Evolutionary conservation across 2,888 invertebrate species (phyloP).

Genomic region (Amphimallon solstitiale): DNA sequence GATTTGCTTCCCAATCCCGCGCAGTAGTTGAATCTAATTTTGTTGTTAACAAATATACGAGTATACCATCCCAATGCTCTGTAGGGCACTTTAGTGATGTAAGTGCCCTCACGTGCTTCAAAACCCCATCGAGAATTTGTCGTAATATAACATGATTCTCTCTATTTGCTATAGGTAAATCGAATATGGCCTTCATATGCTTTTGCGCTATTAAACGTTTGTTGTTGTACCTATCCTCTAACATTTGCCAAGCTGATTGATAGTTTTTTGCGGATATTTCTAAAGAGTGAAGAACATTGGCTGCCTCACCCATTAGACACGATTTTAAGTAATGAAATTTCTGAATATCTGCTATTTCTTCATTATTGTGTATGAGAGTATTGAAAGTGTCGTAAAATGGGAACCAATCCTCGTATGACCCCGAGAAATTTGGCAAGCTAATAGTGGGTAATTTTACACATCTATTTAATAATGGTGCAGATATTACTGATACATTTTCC

Average conservation of each 20-base stretch:
- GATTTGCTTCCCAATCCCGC: constrained; percentile 27
- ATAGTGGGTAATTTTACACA: too few species aligned
- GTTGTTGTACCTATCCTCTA: constrained; percentile 42
- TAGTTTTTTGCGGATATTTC: constrained; percentile 32
- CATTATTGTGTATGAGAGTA: constrained; percentile 40
- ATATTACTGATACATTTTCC: too few species aligned
- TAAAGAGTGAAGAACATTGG: constrained; percentile 38
- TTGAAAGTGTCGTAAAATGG: constrained; percentile 43
- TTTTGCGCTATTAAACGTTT: constrained; percentile 37
- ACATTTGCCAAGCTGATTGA: constrained; percentile 47
- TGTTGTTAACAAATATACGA: constrained; percentile 25
- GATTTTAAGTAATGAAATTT: constrained; percentile 44
- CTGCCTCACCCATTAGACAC: constrained; percentile 37
- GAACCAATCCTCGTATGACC: too few species aligned
- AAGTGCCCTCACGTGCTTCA: constrained; percentile 5
- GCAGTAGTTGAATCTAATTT: constrained; percentile 23
- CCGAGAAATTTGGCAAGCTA: too few species aligned
- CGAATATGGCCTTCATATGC: constrained; percentile 39
- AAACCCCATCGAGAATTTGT: not conserved
- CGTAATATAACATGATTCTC: not conserved
- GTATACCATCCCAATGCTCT: constrained; percentile 27
- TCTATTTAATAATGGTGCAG: too few species aligned
- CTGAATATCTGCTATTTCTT: constrained; percentile 34
- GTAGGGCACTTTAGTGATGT: constrained; percentile 15
- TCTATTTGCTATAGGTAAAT: constrained; percentile 4